phyloP scores from a whole-genome alignment of 2,797 vertebrate species.

The Pyrrhura leucotis region DNA sequence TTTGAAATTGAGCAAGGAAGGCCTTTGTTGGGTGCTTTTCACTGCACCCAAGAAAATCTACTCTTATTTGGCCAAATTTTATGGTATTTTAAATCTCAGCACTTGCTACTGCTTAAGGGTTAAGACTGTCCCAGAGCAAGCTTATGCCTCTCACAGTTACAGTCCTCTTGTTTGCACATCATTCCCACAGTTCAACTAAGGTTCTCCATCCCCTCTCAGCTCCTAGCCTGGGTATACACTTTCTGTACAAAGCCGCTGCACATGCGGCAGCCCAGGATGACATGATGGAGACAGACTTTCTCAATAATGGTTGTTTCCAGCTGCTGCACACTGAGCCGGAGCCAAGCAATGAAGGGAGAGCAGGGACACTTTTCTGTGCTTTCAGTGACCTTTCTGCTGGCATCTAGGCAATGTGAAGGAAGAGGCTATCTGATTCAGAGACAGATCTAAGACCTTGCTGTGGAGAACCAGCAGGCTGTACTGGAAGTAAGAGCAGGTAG shows the following conservation, averaged over 20 bases:
- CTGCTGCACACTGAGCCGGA: neutral
- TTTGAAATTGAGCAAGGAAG: neutral
- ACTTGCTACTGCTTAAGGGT: slow-evolving; percentile 5
- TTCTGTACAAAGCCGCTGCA: neutral
- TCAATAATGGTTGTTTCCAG: slow-evolving; percentile 29
- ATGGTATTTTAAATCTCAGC: neutral
- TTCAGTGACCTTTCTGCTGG: slow-evolving; percentile 42
- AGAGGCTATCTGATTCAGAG: neutral
- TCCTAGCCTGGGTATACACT: neutral
- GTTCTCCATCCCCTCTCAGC: neutral
- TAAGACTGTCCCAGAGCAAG: neutral
- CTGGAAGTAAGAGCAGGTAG: neutral
- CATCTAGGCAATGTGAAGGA: neutral
- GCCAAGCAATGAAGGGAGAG: neutral
- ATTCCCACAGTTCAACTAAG: slow-evolving; percentile 7
- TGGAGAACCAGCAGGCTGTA: neutral
- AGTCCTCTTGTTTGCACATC: neutral
- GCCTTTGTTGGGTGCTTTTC: neutral
- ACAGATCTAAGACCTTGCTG: neutral
- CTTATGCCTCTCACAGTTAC: neutral
- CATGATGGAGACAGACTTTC: neutral
- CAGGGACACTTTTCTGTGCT: slow-evolving; percentile 15
- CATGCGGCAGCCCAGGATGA: neutral
- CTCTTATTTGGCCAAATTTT: neutral
- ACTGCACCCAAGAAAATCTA: neutral